A percentile compares a stretch with the other conserved stretches of the same genome.
phyloP scores from a whole-genome alignment of 2,797 vertebrate genomes.

The Acanthiza pusilla region DNA sequence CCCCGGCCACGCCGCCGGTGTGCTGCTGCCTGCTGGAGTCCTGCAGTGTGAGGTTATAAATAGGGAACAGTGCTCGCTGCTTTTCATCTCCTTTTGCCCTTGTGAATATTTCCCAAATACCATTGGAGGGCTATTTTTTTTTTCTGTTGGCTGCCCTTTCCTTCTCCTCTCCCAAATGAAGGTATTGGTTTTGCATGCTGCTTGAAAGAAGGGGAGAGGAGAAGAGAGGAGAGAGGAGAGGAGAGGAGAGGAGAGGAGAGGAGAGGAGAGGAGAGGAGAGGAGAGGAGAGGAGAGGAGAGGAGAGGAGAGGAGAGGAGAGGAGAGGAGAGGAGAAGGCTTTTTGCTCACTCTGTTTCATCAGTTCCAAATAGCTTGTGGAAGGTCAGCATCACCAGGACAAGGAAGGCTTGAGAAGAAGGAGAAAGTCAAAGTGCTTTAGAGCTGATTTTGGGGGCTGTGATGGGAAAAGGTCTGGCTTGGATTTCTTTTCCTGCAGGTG shows the following conservation, averaged over 20 bases:
- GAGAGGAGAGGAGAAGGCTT: not conserved
- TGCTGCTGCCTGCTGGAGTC: slow-evolving; percentile 46
- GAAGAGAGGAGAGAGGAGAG: no score
- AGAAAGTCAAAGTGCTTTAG: not conserved
- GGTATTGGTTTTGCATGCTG: not conserved
- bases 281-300: no score
- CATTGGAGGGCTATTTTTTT: not conserved
- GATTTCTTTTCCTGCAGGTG: not conserved
- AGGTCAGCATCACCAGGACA: not conserved
- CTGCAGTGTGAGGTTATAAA: slow-evolving; percentile 8
- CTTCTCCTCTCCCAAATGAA: not conserved
- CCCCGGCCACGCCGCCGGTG: not conserved
- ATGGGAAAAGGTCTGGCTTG: not conserved
- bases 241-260: no score
- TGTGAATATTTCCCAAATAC: not conserved
- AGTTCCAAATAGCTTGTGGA: not conserved
- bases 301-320: not conserved
- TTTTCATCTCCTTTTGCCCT: not conserved
- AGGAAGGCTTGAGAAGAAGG: not conserved
- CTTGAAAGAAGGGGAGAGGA: not conserved
- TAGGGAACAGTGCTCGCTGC: slow-evolving; percentile 22
- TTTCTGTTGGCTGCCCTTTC: not conserved
- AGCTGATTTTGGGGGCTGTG: not conserved
- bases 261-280: no score
- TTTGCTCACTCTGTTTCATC: not conserved